Conservation (phyloP, 2,113 vertebrate genomes). For the Rana temporaria region DNA sequence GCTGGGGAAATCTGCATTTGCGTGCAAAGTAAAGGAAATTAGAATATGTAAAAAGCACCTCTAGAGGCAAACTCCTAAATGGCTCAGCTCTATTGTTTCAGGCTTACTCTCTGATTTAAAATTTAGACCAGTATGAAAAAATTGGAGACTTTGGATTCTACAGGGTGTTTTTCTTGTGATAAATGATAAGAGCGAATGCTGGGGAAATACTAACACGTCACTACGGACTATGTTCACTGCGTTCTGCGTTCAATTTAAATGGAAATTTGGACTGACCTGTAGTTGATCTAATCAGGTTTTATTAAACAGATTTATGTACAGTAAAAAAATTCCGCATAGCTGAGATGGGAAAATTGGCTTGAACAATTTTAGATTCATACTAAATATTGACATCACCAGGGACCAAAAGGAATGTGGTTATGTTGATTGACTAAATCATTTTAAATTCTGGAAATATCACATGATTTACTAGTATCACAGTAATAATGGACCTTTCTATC, state of each 20-base stretch:
- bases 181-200: slow-evolving; percentile 29
- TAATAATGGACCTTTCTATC: not conserved
- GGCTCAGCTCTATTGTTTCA: slow-evolving; percentile 47
- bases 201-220: slow-evolving; percentile 33
- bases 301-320: slow-evolving; percentile 37
- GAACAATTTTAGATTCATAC: slow-evolving; percentile 1
- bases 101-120: slow-evolving; percentile 4
- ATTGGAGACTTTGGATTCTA: slow-evolving; percentile 29
- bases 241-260: slow-evolving; percentile 40
- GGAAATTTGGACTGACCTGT: slow-evolving; percentile 43
- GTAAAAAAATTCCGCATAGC: not conserved
- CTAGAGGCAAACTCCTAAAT: slow-evolving; percentile 32
- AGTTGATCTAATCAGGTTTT: slow-evolving; percentile 36
- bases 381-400: not conserved
- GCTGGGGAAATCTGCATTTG: slow-evolving; percentile 57
- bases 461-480: not conserved
- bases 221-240: slow-evolving; percentile 22
- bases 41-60: slow-evolving; percentile 46
- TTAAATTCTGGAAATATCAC: not conserved
- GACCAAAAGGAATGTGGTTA: not conserved
- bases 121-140: slow-evolving; percentile 13
- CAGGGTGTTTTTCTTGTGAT: slow-evolving; percentile 16
- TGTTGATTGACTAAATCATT: not conserved
- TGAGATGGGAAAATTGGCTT: not conserved
- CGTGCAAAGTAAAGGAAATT: slow-evolving; percentile 56